Evolutionary conservation across 2,113 vertebrate species (phyloP).

Genomic region (Paedocypris sp.): DNA sequence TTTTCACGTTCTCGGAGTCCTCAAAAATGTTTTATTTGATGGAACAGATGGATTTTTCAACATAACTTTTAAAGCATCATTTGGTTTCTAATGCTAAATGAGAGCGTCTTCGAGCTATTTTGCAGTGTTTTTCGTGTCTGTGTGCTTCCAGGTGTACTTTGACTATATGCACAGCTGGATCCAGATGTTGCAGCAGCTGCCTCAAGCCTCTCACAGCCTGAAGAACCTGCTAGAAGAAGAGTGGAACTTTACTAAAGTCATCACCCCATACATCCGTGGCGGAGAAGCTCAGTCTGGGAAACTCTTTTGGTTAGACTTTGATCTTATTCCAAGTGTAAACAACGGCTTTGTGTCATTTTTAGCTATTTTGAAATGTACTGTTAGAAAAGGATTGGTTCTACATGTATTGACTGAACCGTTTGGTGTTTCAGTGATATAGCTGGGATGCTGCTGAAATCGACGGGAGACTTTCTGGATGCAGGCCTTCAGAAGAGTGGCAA

Average conservation of each 20-base stretch:
- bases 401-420: too few relatives aligned
- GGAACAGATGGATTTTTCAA: too few relatives aligned
- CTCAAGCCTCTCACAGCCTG: conserved; percentile 95
- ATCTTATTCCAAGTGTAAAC: background rate
- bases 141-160: conserved; percentile 80
- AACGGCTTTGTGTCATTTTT: background rate
- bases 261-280: conserved; percentile 91
- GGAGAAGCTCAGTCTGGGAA: conserved; percentile 96
- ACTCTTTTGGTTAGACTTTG: conserved; percentile 75
- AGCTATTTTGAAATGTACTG: too few relatives aligned
- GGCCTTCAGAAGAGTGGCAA: conserved; percentile 83
- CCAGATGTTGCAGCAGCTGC: conserved; percentile 95
- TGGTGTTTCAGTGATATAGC: conserved; percentile 76
- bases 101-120: too few relatives aligned
- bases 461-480: conserved; percentile 83
- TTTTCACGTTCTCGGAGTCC: too few relatives aligned
- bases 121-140: background rate
- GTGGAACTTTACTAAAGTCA: conserved; percentile 98
- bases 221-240: conserved; percentile 97
- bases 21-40: too few relatives aligned
- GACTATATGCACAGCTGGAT: conserved; percentile 99
- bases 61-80: too few relatives aligned
- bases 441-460: conserved; percentile 92
- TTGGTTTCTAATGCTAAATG: too few relatives aligned
- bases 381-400: too few relatives aligned